Conservation (phyloP, 2,797 vertebrate species). For the Pelochelys cantorii region DNA sequence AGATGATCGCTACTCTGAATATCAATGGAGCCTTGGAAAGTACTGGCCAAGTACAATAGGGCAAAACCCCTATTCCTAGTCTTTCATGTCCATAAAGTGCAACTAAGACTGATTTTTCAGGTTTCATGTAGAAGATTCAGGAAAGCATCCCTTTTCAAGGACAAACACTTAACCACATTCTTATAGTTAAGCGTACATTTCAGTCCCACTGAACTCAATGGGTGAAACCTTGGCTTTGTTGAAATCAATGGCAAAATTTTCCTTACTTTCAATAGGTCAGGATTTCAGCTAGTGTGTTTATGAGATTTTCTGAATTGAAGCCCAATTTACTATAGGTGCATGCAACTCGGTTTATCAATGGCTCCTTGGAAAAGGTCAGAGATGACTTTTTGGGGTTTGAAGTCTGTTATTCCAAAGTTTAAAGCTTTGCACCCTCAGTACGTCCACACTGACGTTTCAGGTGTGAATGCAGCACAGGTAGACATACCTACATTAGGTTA, state of each 20-base stretch:
- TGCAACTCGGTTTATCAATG: too few relatives aligned
- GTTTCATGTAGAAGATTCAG: not conserved
- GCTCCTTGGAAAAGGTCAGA: too few relatives aligned
- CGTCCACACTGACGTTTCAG: not conserved
- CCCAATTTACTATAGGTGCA: too few relatives aligned
- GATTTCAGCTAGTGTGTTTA: too few relatives aligned
- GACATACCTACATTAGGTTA: not conserved
- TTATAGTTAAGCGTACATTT: not conserved
- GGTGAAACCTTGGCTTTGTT: not conserved
- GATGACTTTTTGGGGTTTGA: rapidly evolving
- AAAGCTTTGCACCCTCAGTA: not conserved
- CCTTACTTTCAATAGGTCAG: not conserved
- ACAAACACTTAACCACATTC: not conserved
- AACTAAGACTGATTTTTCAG: not conserved
- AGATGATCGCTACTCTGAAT: not conserved
- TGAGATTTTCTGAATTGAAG: too few relatives aligned
- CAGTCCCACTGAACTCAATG: not conserved
- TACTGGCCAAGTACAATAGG: not conserved
- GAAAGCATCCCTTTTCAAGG: not conserved
- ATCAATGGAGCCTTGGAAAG: not conserved
- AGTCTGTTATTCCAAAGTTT: not conserved
- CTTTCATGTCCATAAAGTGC: not conserved
- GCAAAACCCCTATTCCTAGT: not conserved
- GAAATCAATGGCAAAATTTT: too few relatives aligned
- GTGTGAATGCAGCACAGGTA: not conserved